Evolutionary conservation across 2,113 vertebrate genomes (phyloP).

Genomic region (Callionymus lyra): DNA sequence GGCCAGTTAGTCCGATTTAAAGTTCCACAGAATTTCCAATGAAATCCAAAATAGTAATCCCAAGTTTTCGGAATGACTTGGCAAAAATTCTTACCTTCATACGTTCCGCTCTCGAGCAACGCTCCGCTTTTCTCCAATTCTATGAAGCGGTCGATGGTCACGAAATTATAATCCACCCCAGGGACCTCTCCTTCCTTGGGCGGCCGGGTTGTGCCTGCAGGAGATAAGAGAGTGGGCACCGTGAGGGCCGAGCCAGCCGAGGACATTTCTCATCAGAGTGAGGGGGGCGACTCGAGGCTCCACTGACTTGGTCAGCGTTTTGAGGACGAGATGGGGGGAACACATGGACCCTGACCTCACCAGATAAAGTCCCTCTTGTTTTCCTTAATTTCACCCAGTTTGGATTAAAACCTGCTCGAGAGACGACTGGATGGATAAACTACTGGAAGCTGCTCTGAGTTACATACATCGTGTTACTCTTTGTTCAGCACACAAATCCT

Average conservation of each 20-base stretch:
- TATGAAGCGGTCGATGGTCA: conserved; percentile 93
- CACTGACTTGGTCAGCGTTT: conserved; percentile 9
- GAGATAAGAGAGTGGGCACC: conserved; percentile 25
- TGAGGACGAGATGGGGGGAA: too few relatives aligned
- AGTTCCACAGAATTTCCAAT: too few relatives aligned
- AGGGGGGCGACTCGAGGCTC: background rate
- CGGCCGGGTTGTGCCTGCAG: conserved; percentile 90
- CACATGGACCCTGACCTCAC: too few relatives aligned
- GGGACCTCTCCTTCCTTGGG: conserved; percentile 98
- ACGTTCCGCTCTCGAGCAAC: conserved; percentile 95
- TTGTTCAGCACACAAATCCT: too few relatives aligned
- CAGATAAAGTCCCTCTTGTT: too few relatives aligned
- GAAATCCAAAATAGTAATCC: conserved; percentile 3
- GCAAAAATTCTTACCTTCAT: conserved; percentile 83
- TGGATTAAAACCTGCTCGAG: too few relatives aligned
- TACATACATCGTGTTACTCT: too few relatives aligned
- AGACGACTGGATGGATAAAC: too few relatives aligned
- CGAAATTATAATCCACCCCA: conserved; percentile 98
- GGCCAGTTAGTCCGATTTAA: too few relatives aligned
- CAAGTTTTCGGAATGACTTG: conserved; percentile 12
- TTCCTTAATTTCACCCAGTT: too few relatives aligned
- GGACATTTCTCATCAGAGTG: conserved; percentile 6
- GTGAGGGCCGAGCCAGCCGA: conserved; percentile 10
- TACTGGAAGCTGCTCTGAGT: too few relatives aligned
- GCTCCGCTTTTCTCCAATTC: conserved; percentile 96